Evolutionary conservation across 2,797 vertebrate genomes (phyloP).

Genomic region (Perodicticus potto): DNA sequence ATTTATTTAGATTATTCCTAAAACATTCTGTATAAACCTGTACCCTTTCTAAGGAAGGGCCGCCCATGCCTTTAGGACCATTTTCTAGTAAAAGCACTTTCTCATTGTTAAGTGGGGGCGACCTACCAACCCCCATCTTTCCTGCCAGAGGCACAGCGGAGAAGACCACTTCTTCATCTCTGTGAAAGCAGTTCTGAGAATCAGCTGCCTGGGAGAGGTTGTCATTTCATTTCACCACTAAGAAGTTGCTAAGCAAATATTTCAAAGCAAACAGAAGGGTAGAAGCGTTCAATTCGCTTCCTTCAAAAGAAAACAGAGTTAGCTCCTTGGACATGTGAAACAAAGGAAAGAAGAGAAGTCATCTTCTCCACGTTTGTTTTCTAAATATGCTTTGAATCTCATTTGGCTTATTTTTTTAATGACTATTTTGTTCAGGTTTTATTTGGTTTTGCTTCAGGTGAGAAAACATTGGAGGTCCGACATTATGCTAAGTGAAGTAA

Average conservation of each 20-base stretch:
- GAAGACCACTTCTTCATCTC: background rate
- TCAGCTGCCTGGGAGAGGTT: background rate
- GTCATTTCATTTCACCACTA: background rate
- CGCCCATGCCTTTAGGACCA: background rate
- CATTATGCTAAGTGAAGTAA: background rate
- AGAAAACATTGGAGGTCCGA: background rate
- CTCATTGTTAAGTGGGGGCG: background rate
- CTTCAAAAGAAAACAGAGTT: background rate
- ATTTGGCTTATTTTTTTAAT: background rate
- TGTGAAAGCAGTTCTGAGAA: background rate
- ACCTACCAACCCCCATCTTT: background rate
- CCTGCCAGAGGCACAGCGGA: background rate
- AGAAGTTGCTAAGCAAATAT: conserved; percentile 33
- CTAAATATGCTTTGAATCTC: background rate
- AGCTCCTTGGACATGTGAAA: background rate
- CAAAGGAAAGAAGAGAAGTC: background rate
- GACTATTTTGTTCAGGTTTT: background rate
- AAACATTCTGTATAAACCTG: background rate
- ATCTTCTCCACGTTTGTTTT: background rate
- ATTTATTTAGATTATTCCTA: background rate
- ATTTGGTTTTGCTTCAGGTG: background rate
- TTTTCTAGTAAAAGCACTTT: background rate
- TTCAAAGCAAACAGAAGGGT: conserved; percentile 41
- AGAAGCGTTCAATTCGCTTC: background rate
- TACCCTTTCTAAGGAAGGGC: background rate